Evolutionary conservation across 2,113 vertebrate species (phyloP).

Genomic region (Camelus bactrianus): DNA sequence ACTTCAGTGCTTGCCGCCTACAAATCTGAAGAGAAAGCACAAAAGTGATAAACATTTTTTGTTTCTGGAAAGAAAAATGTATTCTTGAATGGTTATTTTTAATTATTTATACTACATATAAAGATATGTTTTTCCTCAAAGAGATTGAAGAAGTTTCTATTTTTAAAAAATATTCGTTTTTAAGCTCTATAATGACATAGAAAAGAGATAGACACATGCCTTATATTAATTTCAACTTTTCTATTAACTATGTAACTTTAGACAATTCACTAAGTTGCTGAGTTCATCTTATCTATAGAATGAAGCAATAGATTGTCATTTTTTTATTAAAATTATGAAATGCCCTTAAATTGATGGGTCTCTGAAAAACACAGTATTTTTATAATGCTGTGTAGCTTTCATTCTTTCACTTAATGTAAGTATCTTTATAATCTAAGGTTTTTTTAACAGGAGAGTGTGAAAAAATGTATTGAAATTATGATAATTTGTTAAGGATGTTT

Average conservation of each 20-base stretch:
- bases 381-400: not conserved
- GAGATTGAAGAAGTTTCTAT: not conserved
- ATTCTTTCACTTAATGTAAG: slow-evolving; percentile 8
- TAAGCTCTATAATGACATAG: not conserved
- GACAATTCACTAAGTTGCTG: not conserved
- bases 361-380: not conserved
- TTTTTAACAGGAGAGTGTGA: not conserved
- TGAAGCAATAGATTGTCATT: not conserved
- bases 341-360: slow-evolving; percentile 1
- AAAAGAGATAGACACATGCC: not conserved
- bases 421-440: not conserved
- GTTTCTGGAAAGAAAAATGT: slow-evolving; percentile 7
- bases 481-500: slow-evolving; percentile 11
- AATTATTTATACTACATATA: not conserved
- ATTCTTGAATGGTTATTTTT: not conserved
- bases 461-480: not conserved
- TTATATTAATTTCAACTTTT: slow-evolving; percentile 34
- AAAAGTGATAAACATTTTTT: slow-evolving; percentile 27
- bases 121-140: not conserved
- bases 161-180: slow-evolving; percentile 18
- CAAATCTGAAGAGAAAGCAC: not conserved
- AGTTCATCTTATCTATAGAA: not conserved
- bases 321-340: slow-evolving; percentile 52
- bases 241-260: slow-evolving; percentile 8
- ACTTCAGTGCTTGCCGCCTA: not conserved